Conservation (phyloP, 1,140 invertebrate genomes). For the Sitodiplosis mosellana region DNA sequence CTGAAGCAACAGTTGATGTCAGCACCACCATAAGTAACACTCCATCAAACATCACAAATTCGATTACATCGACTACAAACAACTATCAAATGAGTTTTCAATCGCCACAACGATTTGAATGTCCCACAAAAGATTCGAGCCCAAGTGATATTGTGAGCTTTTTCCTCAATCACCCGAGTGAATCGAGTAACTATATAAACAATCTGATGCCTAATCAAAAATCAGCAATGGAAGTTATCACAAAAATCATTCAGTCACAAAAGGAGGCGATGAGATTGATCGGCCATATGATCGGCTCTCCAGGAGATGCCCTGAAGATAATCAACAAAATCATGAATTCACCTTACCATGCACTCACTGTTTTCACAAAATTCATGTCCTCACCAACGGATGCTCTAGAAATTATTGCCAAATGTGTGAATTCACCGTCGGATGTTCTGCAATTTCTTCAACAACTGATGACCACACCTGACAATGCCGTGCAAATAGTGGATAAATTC, state of each 20-base stretch:
- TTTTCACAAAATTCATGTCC: conserved; percentile 26
- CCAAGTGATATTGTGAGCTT: neutral
- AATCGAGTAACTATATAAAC: conserved; percentile 19
- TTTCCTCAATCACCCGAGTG: conserved; percentile 17
- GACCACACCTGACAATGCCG: conserved; percentile 21
- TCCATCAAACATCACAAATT: too few species aligned
- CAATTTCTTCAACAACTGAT: conserved; percentile 23
- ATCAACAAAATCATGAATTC: conserved; percentile 26
- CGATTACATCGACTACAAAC: too few species aligned
- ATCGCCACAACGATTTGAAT: too few species aligned
- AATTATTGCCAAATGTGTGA: conserved; percentile 23
- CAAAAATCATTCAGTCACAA: conserved; percentile 21
- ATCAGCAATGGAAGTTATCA: conserved; percentile 19
- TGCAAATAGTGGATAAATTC: conserved; percentile 25
- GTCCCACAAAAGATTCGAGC: neutral
- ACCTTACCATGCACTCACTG: conserved; percentile 23
- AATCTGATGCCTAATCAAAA: conserved; percentile 20
- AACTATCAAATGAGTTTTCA: too few species aligned
- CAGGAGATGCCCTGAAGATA: conserved; percentile 22
- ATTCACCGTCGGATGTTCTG: conserved; percentile 22
- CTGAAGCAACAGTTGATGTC: too few species aligned
- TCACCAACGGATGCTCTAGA: conserved; percentile 23
- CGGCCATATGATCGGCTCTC: conserved; percentile 21
- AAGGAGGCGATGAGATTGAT: conserved; percentile 21
- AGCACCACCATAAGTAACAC: too few species aligned